Conservation (phyloP, 2,888 invertebrate species). For the Thera obeliscata region DNA sequence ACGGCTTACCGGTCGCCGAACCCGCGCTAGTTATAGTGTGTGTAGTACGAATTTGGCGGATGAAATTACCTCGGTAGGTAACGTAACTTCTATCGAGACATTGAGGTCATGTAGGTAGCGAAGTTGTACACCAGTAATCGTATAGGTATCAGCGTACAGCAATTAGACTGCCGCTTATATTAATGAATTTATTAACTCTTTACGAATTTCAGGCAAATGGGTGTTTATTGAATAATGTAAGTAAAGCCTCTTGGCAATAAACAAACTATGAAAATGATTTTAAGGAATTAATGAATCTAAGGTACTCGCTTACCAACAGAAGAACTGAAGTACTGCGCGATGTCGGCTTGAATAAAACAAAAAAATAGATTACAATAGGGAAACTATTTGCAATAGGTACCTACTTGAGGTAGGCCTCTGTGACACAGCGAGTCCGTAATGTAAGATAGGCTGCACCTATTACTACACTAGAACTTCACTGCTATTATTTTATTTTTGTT, state of each 20-base stretch:
- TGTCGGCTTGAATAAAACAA: slow-evolving; percentile 68
- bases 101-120: background rate
- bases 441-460: no score
- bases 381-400: background rate
- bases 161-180: background rate
- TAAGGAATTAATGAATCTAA: no score
- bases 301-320: slow-evolving; percentile 66
- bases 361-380: slow-evolving; percentile 7
- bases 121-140: background rate
- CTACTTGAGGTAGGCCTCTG: background rate
- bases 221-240: no score
- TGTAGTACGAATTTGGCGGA: background rate
- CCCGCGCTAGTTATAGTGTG: background rate
- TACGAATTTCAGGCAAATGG: no score
- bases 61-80: background rate
- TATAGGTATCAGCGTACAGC: no score
- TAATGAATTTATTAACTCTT: background rate
- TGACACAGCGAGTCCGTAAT: no score
- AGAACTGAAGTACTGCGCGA: slow-evolving; percentile 78
- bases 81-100: no score
- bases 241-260: no score
- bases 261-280: background rate
- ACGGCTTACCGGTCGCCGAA: background rate
- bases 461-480: no score
- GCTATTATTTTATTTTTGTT: no score